Evolutionary conservation across 2,113 vertebrate species (phyloP).

Genomic region (Anarhynchus alexandrinus): DNA sequence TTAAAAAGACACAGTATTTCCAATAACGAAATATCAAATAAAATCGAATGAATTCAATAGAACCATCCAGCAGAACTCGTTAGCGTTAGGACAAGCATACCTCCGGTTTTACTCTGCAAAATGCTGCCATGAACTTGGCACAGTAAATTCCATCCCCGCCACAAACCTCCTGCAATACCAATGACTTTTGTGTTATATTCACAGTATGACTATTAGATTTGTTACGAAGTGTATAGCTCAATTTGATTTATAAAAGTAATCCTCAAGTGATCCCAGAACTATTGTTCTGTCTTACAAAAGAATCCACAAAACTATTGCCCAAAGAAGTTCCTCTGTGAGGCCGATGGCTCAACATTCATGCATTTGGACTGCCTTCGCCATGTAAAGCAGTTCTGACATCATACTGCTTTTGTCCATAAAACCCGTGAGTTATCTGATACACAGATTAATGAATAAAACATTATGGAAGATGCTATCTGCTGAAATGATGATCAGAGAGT

Average conservation of each 20-base stretch:
- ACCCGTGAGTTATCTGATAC: not conserved
- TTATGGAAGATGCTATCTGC: not conserved
- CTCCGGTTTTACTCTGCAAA: not conserved
- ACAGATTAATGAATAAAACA: not conserved
- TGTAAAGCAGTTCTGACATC: accelerated
- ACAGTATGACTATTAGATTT: not conserved
- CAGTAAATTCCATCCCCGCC: not conserved
- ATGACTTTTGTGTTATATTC: not conserved
- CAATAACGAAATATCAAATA: not conserved
- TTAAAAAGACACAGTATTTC: not conserved
- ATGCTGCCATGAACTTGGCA: not conserved
- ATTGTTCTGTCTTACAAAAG: not conserved
- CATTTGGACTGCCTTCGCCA: not conserved
- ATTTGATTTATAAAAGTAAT: not conserved
- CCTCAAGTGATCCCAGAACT: not conserved
- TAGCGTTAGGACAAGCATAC: not conserved
- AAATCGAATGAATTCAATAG: not conserved
- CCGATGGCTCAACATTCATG: not conserved
- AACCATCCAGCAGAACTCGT: not conserved
- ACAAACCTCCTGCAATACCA: not conserved
- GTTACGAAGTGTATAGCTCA: not conserved
- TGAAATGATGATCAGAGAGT: not conserved
- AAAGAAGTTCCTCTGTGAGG: not conserved
- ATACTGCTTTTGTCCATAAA: not conserved
- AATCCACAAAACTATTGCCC: not conserved